Evolutionary conservation across 1,140 invertebrate species (phyloP).

Genomic region (Prorops nasuta): DNA sequence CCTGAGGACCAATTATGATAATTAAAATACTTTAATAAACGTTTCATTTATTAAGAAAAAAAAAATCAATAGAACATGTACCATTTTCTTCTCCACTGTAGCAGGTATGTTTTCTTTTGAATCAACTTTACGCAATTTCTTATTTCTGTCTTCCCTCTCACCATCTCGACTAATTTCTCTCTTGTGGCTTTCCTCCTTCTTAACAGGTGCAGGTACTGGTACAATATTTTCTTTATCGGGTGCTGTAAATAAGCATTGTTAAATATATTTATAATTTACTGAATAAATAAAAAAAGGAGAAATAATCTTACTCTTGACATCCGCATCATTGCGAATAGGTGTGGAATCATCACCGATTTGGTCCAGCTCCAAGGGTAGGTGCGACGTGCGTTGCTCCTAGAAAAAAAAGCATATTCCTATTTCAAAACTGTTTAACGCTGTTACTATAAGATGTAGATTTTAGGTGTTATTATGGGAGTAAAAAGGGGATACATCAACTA

Average conservation of each 20-base stretch:
- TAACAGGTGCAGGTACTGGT: conserved; percentile 36
- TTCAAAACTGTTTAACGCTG: too few relatives aligned
- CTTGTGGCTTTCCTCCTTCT: conserved; percentile 53
- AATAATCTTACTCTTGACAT: conserved; percentile 65
- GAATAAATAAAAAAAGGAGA: background rate
- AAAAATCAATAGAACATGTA: conserved; percentile 25
- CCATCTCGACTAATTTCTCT: conserved; percentile 54
- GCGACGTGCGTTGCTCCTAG: conserved; percentile 82
- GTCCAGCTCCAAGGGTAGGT: conserved; percentile 82
- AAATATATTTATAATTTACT: background rate
- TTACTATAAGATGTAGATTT: too few relatives aligned
- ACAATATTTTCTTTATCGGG: conserved; percentile 46
- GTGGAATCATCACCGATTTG: conserved; percentile 77
- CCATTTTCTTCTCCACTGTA: conserved; percentile 57
- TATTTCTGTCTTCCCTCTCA: conserved; percentile 54
- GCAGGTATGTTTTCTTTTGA: conserved; percentile 49
- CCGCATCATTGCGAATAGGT: conserved; percentile 76
- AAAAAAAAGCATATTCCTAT: conserved; percentile 21
- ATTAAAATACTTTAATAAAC: conserved; percentile 2
- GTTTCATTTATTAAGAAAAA: conserved; percentile 9
- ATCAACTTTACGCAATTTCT: conserved; percentile 56
- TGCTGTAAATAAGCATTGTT: conserved; percentile 30
- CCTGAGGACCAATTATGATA: conserved; percentile 28
- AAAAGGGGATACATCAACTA: too few relatives aligned
- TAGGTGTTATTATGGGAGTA: too few relatives aligned